Base-by-base conservation (phyloP, 2,888 invertebrate genomes). In the Rhagium mordax region DNA sequence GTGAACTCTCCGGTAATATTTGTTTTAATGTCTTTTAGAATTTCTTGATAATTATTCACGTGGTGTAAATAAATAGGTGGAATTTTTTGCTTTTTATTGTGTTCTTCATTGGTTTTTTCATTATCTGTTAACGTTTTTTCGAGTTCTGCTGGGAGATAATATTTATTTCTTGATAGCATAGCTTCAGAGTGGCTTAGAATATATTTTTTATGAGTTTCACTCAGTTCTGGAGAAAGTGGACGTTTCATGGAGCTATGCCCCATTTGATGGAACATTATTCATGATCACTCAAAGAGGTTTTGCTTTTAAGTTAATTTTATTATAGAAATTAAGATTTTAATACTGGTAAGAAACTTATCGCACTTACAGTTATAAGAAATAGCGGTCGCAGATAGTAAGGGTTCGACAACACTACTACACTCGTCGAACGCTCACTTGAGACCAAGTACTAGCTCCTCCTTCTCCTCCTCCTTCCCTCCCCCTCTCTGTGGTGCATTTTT, bases 81-180 rank as follows among this genome's bases (percentile, higher is more conserved):
- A 20, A 51, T 51, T 51, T 51, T 51, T 7, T 20, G 18, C 51
- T 51, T 51, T 51, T 51, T 51, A 51, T 51, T 51, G 20, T 51
- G 51, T 51, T 51, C 51, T 20, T 51, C 8, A 20, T 51, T 51
- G 51, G 18, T 49, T 49, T 49, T 49, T 49, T 18, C 49, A 15
- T 18, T 49, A 49, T 18, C 16, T 18, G 16, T 49, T 49, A 49
- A 18, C 1, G 6, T 49, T 49, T 49, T 49, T 49, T 49, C 49
- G 5, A 16, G 16, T 18, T 49, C 49, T 49, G 49, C 1, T 51
- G 51, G 51, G 18, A 51, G 51, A 51, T 18, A 51, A 51, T 18
- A 51, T 18, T 51, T 51, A 51, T 51, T 10, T 51, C 18, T 18
- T 18, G 51, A 18, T 51, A 20, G 18, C 8, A 8, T 18, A 51